Percentiles rank a stretch among this genome's conserved stretches.
phyloP scores from a whole-genome alignment of 2,113 vertebrate species.

The Hippocampus mohnikei region DNA sequence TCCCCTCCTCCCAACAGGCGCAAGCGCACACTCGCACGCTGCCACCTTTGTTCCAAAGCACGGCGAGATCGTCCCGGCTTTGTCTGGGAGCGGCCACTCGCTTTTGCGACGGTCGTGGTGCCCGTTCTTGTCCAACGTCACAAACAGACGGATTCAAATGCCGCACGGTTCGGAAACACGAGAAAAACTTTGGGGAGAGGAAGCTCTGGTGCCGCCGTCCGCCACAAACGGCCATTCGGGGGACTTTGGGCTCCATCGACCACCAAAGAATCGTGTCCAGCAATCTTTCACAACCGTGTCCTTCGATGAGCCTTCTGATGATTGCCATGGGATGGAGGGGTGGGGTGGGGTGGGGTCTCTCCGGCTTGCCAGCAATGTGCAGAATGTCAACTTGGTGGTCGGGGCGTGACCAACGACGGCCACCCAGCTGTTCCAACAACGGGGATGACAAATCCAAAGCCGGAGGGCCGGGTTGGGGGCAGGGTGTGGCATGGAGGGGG shows the following conservation, averaged over 20 bases:
- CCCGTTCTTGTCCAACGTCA: too few species aligned
- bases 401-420: constrained; percentile 54
- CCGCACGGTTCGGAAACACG: too few species aligned
- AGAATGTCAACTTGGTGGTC: constrained; percentile 43
- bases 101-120: background rate
- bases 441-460: constrained; percentile 61
- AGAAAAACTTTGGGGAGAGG: too few species aligned
- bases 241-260: background rate
- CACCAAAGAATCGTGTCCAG: background rate
- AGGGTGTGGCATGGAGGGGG: constrained; percentile 57
- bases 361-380: constrained; percentile 25
- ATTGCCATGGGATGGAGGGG: background rate
- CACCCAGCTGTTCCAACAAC: constrained; percentile 60
- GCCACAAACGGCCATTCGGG: too few species aligned
- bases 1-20: constrained; percentile 10
- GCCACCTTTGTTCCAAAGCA: constrained; percentile 56
- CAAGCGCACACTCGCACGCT: constrained; percentile 44
- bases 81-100: constrained; percentile 11
- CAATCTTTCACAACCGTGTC: too few species aligned
- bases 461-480: constrained; percentile 53
- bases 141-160: too few species aligned
- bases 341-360: background rate
- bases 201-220: too few species aligned
- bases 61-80: constrained; percentile 35
- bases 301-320: background rate